A percentile compares a stretch with the other conserved stretches of the same genome.
Conservation (phyloP, 2,113 vertebrate genomes). For the Diglossa brunneiventris region DNA sequence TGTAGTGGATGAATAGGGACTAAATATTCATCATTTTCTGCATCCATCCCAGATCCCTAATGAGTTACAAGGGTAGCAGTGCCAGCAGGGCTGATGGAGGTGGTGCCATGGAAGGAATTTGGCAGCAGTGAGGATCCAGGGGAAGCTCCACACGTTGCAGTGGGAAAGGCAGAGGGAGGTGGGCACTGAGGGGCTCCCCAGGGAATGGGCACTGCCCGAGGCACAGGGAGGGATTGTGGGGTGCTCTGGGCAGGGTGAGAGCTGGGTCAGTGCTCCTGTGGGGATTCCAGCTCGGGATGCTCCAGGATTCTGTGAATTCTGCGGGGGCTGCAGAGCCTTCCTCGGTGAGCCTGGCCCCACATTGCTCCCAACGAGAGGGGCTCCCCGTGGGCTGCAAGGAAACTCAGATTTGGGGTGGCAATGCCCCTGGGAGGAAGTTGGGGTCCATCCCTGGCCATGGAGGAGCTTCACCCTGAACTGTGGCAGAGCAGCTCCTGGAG, state of each 20-base stretch:
- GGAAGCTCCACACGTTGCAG: neutral
- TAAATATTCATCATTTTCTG: conserved; percentile 57
- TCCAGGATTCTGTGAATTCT: neutral
- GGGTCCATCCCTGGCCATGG: accelerated
- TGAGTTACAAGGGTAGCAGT: conserved; percentile 8
- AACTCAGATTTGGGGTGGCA: accelerated
- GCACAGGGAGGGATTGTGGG: neutral
- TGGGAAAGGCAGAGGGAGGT: neutral
- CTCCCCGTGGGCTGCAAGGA: accelerated
- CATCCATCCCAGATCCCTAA: conserved; percentile 28
- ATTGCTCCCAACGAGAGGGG: accelerated
- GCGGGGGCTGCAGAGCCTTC: neutral
- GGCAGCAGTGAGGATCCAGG: neutral
- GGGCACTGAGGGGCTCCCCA: neutral
- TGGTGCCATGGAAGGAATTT: neutral
- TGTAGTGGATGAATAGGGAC: neutral
- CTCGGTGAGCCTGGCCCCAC: accelerated
- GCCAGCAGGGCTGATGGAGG: neutral
- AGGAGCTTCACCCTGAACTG: neutral
- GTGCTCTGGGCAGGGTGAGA: neutral
- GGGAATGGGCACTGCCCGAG: neutral
- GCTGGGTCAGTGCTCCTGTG: accelerated
- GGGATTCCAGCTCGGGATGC: neutral
- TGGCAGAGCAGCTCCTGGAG: neutral
- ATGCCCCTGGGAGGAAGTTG: neutral